Base-by-base conservation (phyloP, 2,888 invertebrate genomes). In the Holacanthella duospinosa region DNA sequence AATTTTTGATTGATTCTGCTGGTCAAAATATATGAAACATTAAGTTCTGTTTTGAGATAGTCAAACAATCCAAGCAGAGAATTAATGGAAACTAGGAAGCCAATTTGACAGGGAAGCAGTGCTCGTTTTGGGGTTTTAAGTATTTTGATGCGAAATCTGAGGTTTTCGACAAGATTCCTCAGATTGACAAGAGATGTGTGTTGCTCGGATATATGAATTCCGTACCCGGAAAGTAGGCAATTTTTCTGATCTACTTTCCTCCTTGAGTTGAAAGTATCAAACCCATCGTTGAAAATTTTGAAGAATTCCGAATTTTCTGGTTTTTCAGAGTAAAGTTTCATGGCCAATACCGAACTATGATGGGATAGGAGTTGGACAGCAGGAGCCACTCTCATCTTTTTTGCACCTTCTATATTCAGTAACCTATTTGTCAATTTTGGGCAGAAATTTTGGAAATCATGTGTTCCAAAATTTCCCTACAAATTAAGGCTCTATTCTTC, bases 1-100 rank as follows among this genome's bases (percentile, higher is more conserved):
- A 29, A 43, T 25, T 64, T 62, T 26, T 64, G 64, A 43, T 59
- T 61, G 6, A 64, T 24, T 16, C 59, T 16, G 2, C 28, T 25
- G 6, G 62, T 44, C 24, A 59, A 53, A 4, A 64, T 4, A 21
- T 48, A 48, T 4, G 6, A 16, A 16, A 36, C 16, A 16, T 16
- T 16, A 16, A 9, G 16, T 6, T 36, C 16, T 16, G 6, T 16
- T 36, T 36, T 6, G 9, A 36, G 16, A 16, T 36, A 29, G 6
- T 16, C 16, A 29, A 19, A 29, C 2, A 62, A 6, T 26, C n/a
- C 16, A 1, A 53, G 12, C 1, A 54, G 9, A 2, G 62, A 58
- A 2, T 55, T 55, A 2, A 62, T 59, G 16, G 62, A 58, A 21
- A 62, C 21, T 55, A 56, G 28, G 43, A 63, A 63, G 1, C 59